Evolutionary conservation across 1,140 invertebrate species (phyloP), one percentile per base, ranked within the genome.

Genomic region (Solenopsis fugax): DNA sequence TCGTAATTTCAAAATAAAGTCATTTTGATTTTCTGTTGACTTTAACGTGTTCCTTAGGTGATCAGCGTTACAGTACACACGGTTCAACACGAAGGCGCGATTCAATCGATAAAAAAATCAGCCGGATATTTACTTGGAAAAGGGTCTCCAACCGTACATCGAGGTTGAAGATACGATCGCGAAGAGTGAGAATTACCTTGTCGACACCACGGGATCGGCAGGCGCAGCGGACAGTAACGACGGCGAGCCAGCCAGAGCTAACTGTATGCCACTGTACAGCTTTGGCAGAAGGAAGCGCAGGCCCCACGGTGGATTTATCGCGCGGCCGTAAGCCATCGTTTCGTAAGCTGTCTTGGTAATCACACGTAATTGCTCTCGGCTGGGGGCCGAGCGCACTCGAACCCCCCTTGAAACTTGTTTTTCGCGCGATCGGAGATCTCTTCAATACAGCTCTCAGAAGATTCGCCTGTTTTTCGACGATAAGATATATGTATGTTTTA

Each of bases 111-210:
- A 48, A 69, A 21, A 45, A 45, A 24, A 72, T 10, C 24, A 10
- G 1, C 21, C 13, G 18, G 7, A 50, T 5, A 60, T 18, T 60
- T 29, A 29, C 4, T 58, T 16, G 0, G 29, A 29, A 29, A 16
- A 6, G 6, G 2, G 9, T 76, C 12, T 45, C 5, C 21, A 24
- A 41, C 10, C 58, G 13, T 29, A 13, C 18, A 0, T 2, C 24
- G 37, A 13, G 41, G 4, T 7, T n/a, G n/a, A 60, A 3, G 2
- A 73, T 24, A 13, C 21, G 7, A 62, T 62, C 16, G 56, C 34
- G 16, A 60, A 62, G 16, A 58, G n/a, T 58, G 52, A 60, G 2
- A 60, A 34, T 60, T 77, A 77, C 75, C 54, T 77, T 77, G 16
- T 62, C 24, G 21, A 60, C 37, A 45, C 37, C 58, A 18, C 13